Evolutionary conservation across 2,888 invertebrate genomes (phyloP), one percentile per base, ranked within the genome.

Genomic region (Cephus sareptanus): DNA sequence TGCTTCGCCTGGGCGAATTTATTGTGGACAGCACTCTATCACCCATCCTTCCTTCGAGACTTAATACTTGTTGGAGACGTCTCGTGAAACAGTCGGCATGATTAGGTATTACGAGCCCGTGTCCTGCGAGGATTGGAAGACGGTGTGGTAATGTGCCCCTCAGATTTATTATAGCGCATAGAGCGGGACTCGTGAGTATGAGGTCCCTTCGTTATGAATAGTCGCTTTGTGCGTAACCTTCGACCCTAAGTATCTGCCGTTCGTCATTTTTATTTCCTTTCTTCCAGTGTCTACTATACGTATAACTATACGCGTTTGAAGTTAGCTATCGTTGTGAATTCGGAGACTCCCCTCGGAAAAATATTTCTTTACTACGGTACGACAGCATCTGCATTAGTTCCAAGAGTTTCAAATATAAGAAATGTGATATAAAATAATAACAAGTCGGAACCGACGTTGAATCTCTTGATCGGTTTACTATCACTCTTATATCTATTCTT

Each of bases 1-100:
- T 90, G 89, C 87, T 86, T 88, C 85, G 87, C 87, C 84, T 80
- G 85, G 83, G 80, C 84, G 83, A 89, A 91, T 90, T 90, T 90
- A 90, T 89, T 84, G 85, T 81, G 81, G 78, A 76, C 73, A 71
- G 56, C 6, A 9, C 56, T 56, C 56, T 56, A 56, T 23, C 56
- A 23, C 23, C 56, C 23, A 23, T 56, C 56, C 56, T 37, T 23
- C 56, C 23, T 56, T 56, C 56, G 15, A 23, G 56, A 56, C 56
- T 56, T 56, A 56, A 56, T 23, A 56, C 56, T 56, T 23, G 23
- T 23, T 9, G 23, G 56, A 23, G 56, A 56, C 56, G 56, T 56
- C 56, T 23, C 56, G 56, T 56, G 56, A 56, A 56, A 56, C 56
- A 56, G 56, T 56, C 56, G 56, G 56, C 56, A 56, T 56, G 56